phyloP scores from a whole-genome alignment of 2,113 vertebrate genomes.

The Chascanopsetta lugubris region DNA sequence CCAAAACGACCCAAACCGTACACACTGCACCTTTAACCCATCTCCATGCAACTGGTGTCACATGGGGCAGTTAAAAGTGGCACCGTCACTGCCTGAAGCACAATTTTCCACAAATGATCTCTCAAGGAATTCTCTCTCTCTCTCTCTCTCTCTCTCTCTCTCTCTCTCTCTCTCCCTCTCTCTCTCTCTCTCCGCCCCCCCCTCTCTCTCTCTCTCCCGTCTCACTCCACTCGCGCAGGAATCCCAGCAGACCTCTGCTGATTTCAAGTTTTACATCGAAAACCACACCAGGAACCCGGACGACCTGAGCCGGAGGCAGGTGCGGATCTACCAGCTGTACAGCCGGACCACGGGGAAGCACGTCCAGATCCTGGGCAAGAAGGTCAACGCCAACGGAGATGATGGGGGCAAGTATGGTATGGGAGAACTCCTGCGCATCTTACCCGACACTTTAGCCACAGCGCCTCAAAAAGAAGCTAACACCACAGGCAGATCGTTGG shows the following conservation, averaged over 20 bases:
- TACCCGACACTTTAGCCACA: slow-evolving; percentile 50
- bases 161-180: slow-evolving; percentile 18
- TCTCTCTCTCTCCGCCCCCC: slow-evolving; percentile 12
- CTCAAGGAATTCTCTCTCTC: too few relatives aligned
- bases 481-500: not conserved
- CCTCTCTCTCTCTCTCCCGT: slow-evolving; percentile 11
- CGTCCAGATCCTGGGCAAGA: slow-evolving; percentile 84
- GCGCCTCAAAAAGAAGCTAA: not conserved
- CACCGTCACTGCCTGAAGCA: too few relatives aligned
- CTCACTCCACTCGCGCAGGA: slow-evolving; percentile 69
- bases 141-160: slow-evolving; percentile 20
- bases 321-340: slow-evolving; percentile 85
- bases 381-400: slow-evolving; percentile 85
- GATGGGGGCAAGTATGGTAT: slow-evolving; percentile 88
- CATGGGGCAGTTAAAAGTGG: slow-evolving; percentile 33
- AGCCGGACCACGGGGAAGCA: slow-evolving; percentile 84
- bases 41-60: too few relatives aligned
- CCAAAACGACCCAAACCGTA: too few relatives aligned
- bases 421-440: slow-evolving; percentile 77
- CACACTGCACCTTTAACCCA: too few relatives aligned
- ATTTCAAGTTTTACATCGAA: slow-evolving; percentile 84
- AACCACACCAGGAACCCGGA: slow-evolving; percentile 84
- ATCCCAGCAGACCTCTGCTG: slow-evolving; percentile 80
- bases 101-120: too few relatives aligned
- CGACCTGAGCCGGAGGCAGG: slow-evolving; percentile 83